Evolutionary conservation across 2,888 invertebrate genomes (phyloP).

Genomic region (Polydrusus pterygomalis): DNA sequence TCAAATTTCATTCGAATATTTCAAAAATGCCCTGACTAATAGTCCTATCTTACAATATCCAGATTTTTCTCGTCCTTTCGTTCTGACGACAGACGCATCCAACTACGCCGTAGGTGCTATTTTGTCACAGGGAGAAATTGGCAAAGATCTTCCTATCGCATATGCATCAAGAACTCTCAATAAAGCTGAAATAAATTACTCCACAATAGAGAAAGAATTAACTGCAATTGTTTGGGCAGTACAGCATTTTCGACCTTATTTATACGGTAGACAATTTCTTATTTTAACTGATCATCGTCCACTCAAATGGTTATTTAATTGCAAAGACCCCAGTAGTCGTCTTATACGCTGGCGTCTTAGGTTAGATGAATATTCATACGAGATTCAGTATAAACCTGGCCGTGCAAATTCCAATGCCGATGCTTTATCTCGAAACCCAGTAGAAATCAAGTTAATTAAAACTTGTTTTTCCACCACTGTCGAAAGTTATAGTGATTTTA

Average conservation of each 20-base stretch:
- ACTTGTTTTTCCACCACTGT: no score
- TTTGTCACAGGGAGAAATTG: conserved; percentile 35
- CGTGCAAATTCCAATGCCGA: conserved; percentile 30
- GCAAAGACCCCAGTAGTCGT: conserved; percentile 64
- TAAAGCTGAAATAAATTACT: conserved; percentile 58
- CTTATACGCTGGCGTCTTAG: conserved; percentile 67
- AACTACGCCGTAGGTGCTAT: conserved; percentile 45
- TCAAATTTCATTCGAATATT: conserved; percentile 56
- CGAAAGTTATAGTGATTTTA: conserved; percentile 20
- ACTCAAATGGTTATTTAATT: conserved; percentile 65
- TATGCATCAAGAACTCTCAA: conserved; percentile 47
- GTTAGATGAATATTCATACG: conserved; percentile 61
- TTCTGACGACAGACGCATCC: conserved; percentile 46
- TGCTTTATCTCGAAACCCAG: conserved; percentile 2
- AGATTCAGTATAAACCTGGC: conserved; percentile 45
- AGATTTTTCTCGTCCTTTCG: conserved; percentile 39
- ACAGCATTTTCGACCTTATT: conserved; percentile 39
- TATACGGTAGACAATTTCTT: conserved; percentile 40
- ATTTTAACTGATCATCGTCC: conserved; percentile 67
- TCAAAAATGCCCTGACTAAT: conserved; percentile 42
- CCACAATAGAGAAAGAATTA: conserved; percentile 61
- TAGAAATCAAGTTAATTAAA: background rate
- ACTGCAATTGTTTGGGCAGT: conserved; percentile 33
- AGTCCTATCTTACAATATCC: conserved; percentile 50
- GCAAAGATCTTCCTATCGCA: conserved; percentile 43